A percentile compares a stretch with the other conserved stretches of the same genome.
phyloP scores from a whole-genome alignment of 2,797 vertebrate species.

The Mormyrops attenuatus region DNA sequence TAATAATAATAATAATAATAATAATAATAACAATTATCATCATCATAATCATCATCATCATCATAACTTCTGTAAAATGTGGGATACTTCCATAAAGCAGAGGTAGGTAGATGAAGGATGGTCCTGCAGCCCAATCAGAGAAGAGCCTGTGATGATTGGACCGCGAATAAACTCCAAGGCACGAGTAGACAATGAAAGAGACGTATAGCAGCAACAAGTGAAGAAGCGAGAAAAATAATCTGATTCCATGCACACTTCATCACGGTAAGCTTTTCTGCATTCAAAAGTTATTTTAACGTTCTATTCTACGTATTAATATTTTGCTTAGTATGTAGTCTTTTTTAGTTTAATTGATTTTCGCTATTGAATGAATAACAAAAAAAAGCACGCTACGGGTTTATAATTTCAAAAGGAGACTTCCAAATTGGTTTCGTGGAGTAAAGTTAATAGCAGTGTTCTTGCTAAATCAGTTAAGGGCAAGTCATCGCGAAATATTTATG shows the following conservation, averaged over 20 bases:
- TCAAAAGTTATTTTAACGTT: background rate
- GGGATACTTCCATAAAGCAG: background rate
- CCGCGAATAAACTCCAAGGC: background rate
- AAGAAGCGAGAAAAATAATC: background rate
- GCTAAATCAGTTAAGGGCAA: background rate
- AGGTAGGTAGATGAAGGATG: background rate
- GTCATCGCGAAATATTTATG: background rate
- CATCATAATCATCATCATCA: background rate
- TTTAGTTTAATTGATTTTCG: background rate
- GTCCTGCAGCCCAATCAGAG: background rate
- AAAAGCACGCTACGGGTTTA: background rate
- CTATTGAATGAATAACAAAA: background rate
- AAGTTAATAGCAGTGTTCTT: background rate
- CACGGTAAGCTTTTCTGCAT: background rate
- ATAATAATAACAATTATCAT: background rate
- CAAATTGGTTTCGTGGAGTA: background rate
- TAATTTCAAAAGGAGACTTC: background rate
- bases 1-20: background rate
- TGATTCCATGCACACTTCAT: background rate
- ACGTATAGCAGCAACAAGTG: constrained; percentile 1
- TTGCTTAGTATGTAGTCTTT: background rate
- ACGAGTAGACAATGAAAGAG: background rate
- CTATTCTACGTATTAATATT: background rate
- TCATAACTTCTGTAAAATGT: background rate
- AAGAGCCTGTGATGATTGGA: background rate